These are phyloP conservation scores for Orientallactaga bullata DNA, from an alignment of 2,113 vertebrate species.

Conservation along the genomic window DNA sequence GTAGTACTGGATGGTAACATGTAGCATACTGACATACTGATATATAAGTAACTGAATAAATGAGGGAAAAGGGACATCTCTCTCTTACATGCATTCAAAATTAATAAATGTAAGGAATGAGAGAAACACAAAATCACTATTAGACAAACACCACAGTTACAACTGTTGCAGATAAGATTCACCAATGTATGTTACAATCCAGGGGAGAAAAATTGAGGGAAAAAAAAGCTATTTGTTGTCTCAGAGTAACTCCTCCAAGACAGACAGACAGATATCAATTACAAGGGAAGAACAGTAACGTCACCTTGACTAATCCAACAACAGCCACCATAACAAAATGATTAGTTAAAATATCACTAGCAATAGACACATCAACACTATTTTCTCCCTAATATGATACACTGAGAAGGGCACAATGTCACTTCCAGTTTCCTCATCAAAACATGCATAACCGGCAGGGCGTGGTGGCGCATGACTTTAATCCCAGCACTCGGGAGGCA, in stretches of 20 bases:
- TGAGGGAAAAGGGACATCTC: not conserved
- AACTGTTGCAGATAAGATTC: slow-evolving; percentile 16
- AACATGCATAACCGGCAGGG: slow-evolving; percentile 24
- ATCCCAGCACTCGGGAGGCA: too few species aligned
- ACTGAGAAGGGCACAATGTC: not conserved
- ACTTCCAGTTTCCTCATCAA: slow-evolving; percentile 13
- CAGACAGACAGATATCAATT: not conserved
- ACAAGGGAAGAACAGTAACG: slow-evolving; percentile 29
- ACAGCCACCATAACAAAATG: slow-evolving; percentile 22
- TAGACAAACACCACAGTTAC: slow-evolving; percentile 27
- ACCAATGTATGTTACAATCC: slow-evolving; percentile 21
- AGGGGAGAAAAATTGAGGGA: not conserved
- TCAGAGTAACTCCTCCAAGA: not conserved
- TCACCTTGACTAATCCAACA: slow-evolving; percentile 20
- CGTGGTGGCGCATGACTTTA: too few species aligned
- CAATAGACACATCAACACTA: slow-evolving; percentile 16
- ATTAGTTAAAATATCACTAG: slow-evolving; percentile 58
- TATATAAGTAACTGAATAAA: slow-evolving; percentile 50
- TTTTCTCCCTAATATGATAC: not conserved
- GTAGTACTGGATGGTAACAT: not conserved
- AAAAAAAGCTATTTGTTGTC: not conserved
- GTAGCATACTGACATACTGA: not conserved
- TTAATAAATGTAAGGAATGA: slow-evolving; percentile 6
- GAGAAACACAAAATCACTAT: slow-evolving; percentile 43
- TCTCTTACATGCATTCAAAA: slow-evolving; percentile 45